Evolutionary conservation across 2,113 vertebrate species (phyloP), one percentile per base, ranked within the genome.

Genomic region (Boulengeromyrus knoepffleri): DNA sequence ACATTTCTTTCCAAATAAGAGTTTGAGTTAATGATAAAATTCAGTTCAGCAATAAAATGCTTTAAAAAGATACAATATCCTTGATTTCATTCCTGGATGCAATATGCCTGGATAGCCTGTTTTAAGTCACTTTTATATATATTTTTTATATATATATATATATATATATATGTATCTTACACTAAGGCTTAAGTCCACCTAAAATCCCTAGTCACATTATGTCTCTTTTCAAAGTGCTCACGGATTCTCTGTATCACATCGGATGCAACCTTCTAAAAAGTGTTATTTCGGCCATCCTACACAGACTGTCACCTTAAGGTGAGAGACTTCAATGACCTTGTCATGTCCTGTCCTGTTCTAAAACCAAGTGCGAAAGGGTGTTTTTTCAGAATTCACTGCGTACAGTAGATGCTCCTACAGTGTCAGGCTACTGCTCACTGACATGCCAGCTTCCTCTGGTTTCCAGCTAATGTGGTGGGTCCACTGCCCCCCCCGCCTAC

Each of bases 41-140:
- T 50, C 85, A 87, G 85, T 87, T 87, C 50, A 95, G 95, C 95
- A 96, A 96, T 96, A 96, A 96, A 96, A 94, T 90, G 92, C 94
- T 95, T 92, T 92, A 27, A 70, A 95, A 92, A 94, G 90, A 93
- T 83, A 87, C 91, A 1, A 15, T 47, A 17, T 88, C 58, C 56
- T 87, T 91, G 50, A 74, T 49, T 42, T 86, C 3, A 90, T 39
- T 45, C 1, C n/a, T 19, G 17, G 58, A 77, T 62, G 21, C 9
- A 39, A 47, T 45, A n/a, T 46, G 58, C 39, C 12, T 19, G 1
- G 8, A 70, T 89, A 53, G 70, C 58, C n/a, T 50, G 52, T 80
- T 42, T 70, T 80, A 13, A 53, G 36, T 53, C 42, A 24, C 21
- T 10, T 89, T 13, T 39, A 2, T 39, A 39, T 53, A 21, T 10